A percentile compares a stretch with the other conserved stretches of the same genome.
phyloP scores from a whole-genome alignment of 2,113 vertebrate genomes.

The Odocoileus virginianus region DNA sequence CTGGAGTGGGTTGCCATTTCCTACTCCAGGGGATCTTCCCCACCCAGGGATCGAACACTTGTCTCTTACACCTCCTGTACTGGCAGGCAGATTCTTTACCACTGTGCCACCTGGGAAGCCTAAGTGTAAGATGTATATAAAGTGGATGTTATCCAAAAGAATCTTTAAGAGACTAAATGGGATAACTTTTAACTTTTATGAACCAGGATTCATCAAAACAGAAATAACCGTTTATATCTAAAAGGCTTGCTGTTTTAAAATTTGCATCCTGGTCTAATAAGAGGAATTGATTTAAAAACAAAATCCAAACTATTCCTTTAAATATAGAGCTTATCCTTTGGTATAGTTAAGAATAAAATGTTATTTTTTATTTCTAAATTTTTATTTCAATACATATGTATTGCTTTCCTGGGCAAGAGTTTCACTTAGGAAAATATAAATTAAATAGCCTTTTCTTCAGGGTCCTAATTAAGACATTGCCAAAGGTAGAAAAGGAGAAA shows the following conservation, averaged over 20 bases:
- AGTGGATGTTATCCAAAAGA: neutral
- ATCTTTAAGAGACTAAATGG: neutral
- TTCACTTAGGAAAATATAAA: neutral
- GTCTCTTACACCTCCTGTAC: neutral
- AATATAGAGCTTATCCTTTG: neutral
- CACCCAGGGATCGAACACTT: neutral
- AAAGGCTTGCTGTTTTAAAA: neutral
- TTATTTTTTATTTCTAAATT: neutral
- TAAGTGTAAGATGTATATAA: neutral
- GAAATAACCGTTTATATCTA: neutral
- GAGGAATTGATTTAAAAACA: neutral
- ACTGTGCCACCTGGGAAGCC: neutral
- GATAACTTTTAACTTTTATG: neutral
- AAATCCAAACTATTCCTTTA: neutral
- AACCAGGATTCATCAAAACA: neutral
- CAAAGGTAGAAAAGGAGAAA: neutral
- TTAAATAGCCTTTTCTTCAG: neutral
- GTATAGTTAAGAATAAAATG: neutral
- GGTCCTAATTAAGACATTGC: neutral
- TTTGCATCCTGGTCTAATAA: neutral
- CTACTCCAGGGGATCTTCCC: neutral
- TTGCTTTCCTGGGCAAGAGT: neutral
- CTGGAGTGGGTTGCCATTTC: neutral
- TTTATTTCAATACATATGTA: neutral
- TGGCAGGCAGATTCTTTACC: neutral